Evolutionary conservation across 2,113 vertebrate species (phyloP).

Genomic region (Pogonocichla stellata): DNA sequence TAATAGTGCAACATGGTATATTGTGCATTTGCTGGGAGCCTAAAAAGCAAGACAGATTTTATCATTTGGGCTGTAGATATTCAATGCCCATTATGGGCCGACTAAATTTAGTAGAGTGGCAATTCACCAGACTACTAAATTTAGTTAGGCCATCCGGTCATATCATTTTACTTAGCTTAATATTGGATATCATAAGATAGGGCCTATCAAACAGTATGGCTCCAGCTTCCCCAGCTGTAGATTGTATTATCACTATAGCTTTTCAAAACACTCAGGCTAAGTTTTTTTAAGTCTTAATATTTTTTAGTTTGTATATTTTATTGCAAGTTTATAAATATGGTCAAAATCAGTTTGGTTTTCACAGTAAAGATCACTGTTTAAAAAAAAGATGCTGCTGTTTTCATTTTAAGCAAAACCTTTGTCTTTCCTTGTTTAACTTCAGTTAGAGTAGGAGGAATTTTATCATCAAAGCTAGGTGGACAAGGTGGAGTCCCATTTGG

Average conservation of each 20-base stretch:
- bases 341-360: not conserved
- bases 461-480: not conserved
- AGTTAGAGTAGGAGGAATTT: not conserved
- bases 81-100: constrained; percentile 47
- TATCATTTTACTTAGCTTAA: constrained; percentile 60
- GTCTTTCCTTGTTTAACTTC: not conserved
- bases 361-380: not conserved
- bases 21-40: not conserved
- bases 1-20: not conserved
- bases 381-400: not conserved
- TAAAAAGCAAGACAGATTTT: constrained; percentile 59
- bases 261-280: constrained; percentile 27
- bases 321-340: not conserved
- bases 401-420: not conserved
- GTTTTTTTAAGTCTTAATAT: not conserved
- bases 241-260: constrained; percentile 27
- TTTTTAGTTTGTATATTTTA: constrained; percentile 10
- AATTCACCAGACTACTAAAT: constrained; percentile 67
- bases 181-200: constrained; percentile 55
- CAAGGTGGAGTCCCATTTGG: not conserved
- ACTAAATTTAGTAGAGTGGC: constrained; percentile 63
- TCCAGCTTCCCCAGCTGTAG: constrained; percentile 50
- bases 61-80: constrained; percentile 50
- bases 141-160: constrained; percentile 61
- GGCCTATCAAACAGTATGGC: constrained; percentile 55